Evolutionary conservation across 2,888 invertebrate species (phyloP).

Genomic region (Orthonychiurus folsomi): DNA sequence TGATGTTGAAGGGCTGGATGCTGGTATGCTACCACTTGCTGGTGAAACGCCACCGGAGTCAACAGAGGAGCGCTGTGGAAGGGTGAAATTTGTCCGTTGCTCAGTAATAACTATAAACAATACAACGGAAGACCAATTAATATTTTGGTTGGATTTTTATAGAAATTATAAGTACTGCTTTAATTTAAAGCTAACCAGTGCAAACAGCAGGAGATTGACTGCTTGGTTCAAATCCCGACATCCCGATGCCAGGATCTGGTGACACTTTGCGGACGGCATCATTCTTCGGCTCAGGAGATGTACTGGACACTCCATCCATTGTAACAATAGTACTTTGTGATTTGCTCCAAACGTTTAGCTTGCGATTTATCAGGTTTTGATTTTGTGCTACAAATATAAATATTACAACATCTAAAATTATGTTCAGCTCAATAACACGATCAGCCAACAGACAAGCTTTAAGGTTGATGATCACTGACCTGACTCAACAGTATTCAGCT

Average conservation of each 20-base stretch:
- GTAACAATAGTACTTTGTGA: slow-evolving; percentile 19
- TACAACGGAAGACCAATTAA: too few relatives aligned
- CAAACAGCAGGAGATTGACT: slow-evolving; percentile 19
- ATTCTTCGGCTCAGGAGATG: slow-evolving; percentile 39
- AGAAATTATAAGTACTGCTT: too few relatives aligned
- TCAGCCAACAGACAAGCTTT: too few relatives aligned
- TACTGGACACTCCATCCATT: slow-evolving; percentile 38
- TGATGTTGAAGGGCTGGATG: too few relatives aligned
- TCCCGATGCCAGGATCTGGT: slow-evolving; percentile 36
- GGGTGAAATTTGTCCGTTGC: background rate
- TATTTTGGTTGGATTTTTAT: too few relatives aligned
- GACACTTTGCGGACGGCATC: slow-evolving; percentile 40
- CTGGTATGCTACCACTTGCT: too few relatives aligned
- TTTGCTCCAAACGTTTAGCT: slow-evolving; percentile 11
- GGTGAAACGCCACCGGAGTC: too few relatives aligned
- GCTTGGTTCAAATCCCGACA: slow-evolving; percentile 17
- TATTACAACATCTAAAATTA: too few relatives aligned
- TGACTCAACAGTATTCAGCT: slow-evolving; percentile 34
- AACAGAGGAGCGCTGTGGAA: slow-evolving; percentile 32
- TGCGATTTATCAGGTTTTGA: background rate
- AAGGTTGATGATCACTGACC: slow-evolving; percentile 21
- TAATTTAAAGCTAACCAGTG: slow-evolving; percentile 25
- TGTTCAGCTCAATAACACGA: too few relatives aligned
- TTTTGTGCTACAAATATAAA: background rate
- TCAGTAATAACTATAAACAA: too few relatives aligned